Conservation (phyloP, 2,797 vertebrate genomes). For the Sphaeramia orbicularis region DNA sequence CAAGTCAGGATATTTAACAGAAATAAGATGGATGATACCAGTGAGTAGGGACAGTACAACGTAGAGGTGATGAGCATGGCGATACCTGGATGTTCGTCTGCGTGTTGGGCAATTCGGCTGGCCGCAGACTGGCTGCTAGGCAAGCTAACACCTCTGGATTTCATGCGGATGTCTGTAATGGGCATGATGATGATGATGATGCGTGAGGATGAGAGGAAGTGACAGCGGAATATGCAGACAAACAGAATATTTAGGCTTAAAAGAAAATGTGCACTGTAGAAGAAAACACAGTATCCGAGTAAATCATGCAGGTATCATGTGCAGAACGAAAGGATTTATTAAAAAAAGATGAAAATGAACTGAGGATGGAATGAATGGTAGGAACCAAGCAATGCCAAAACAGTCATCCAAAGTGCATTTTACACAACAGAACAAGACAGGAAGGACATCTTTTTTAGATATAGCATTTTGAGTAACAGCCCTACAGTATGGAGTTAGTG, state of each 20-base stretch:
- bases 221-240: constrained; percentile 11
- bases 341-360: constrained; percentile 45
- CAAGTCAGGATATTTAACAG: not conserved
- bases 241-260: constrained; percentile 30
- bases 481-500: constrained; percentile 58
- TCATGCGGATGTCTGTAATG: constrained; percentile 88
- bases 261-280: constrained; percentile 26
- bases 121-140: constrained; percentile 81
- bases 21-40: constrained; percentile 28
- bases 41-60: constrained; percentile 30
- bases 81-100: constrained; percentile 83
- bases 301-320: constrained; percentile 66
- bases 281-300: constrained; percentile 13
- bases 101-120: constrained; percentile 78
- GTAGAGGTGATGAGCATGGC: constrained; percentile 32
- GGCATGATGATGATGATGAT: constrained; percentile 58
- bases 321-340: constrained; percentile 43
- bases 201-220: constrained; percentile 36
- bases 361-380: constrained; percentile 28
- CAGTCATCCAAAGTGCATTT: constrained; percentile 58
- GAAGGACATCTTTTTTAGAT: constrained; percentile 29
- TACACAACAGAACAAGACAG: constrained; percentile 30
- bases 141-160: constrained; percentile 78
- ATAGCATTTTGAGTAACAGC: constrained; percentile 45
- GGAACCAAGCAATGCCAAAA: constrained; percentile 33